A percentile compares a stretch with the other conserved stretches of the same genome.
These are phyloP conservation scores for Phortica magna DNA, from an alignment of 2,888 invertebrate species.

Conservation along the genomic window DNA sequence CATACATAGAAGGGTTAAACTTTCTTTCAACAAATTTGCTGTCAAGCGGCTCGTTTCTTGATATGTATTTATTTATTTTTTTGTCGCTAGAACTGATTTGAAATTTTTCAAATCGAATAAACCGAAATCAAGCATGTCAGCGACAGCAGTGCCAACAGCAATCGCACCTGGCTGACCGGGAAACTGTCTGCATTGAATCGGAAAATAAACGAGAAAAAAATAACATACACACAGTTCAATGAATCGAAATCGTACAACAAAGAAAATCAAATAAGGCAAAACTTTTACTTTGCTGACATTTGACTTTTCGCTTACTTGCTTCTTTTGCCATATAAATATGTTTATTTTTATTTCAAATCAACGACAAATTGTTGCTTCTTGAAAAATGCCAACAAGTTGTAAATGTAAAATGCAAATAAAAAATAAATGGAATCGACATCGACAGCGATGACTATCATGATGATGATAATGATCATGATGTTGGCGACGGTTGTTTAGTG, in stretches of 20 bases:
- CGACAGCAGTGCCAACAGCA: background rate
- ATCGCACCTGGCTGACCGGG: background rate
- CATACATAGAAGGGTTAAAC: too few species aligned
- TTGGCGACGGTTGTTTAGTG: background rate
- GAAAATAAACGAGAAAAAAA: background rate
- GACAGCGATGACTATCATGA: background rate
- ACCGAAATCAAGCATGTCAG: constrained; percentile 2
- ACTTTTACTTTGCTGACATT: constrained; percentile 16
- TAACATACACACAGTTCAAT: background rate
- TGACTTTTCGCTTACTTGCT: background rate
- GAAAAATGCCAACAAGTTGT: constrained; percentile 5
- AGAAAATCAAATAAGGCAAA: background rate
- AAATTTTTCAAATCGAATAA: constrained; percentile 21
- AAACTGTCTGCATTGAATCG: too few species aligned
- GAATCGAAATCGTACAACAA: constrained; percentile 7
- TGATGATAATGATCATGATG: background rate
- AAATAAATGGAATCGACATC: background rate
- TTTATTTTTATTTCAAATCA: background rate
- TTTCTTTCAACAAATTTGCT: too few species aligned
- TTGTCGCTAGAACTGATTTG: background rate
- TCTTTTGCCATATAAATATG: background rate
- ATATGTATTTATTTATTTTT: too few species aligned
- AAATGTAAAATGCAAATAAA: background rate
- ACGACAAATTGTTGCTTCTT: background rate
- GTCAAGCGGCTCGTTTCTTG: too few species aligned